Evolutionary conservation across 2,113 vertebrate species (phyloP).

Genomic region (Siniperca knerii): DNA sequence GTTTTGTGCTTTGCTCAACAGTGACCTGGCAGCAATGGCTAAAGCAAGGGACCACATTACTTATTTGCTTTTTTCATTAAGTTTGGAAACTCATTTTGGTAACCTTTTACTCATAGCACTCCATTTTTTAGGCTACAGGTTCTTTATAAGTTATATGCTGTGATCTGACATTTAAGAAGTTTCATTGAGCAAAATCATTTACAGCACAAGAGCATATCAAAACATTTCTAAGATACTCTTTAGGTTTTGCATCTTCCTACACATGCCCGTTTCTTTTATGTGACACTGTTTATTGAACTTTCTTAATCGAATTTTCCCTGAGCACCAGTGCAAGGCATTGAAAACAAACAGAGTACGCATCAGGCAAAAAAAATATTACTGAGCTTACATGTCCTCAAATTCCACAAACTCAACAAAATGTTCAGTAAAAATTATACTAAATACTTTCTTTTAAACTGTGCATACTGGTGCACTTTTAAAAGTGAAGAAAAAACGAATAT

Average conservation of each 20-base stretch:
- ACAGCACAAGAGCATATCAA: not conserved
- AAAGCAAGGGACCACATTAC: not conserved
- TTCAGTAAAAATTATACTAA: not conserved
- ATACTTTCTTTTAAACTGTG: not conserved
- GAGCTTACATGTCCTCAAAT: not conserved
- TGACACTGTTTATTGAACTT: not conserved
- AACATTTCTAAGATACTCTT: not conserved
- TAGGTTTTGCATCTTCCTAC: not conserved
- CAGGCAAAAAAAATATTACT: not conserved
- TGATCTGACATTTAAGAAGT: constrained; percentile 11
- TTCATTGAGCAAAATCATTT: not conserved
- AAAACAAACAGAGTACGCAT: not conserved
- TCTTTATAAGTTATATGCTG: not conserved
- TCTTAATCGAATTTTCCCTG: not conserved
- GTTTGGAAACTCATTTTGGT: not conserved
- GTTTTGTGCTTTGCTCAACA: not conserved
- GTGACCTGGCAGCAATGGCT: not conserved
- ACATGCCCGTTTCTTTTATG: not conserved
- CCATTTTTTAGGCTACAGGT: not conserved
- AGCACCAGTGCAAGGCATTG: not conserved
- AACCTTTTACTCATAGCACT: not conserved
- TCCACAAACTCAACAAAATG: not conserved
- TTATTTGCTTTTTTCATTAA: not conserved
- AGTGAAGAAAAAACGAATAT: not conserved
- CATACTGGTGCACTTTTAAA: not conserved